Evolutionary conservation across 2,888 invertebrate species (phyloP).

Genomic region (Drosophila paracracens): DNA sequence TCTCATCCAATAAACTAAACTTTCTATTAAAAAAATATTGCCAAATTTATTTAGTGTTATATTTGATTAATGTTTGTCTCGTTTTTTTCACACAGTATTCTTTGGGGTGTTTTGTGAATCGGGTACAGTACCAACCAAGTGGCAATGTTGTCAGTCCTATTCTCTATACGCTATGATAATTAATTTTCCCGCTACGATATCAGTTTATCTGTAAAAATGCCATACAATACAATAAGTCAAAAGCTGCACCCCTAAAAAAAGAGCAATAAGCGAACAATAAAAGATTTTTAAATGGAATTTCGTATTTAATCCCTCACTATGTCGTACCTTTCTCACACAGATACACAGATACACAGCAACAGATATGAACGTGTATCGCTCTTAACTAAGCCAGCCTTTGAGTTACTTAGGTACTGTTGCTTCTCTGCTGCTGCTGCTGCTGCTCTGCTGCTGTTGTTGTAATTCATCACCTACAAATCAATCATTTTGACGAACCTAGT

Average conservation of each 20-base stretch:
- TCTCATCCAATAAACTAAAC: not conserved
- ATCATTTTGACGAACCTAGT: constrained; percentile 84
- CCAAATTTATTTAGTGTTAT: not conserved
- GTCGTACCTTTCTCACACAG: constrained; percentile 69
- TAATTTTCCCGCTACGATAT: constrained; percentile 74
- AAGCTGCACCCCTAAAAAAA: constrained; percentile 72
- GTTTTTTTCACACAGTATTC: constrained; percentile 29
- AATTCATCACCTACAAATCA: constrained; percentile 84
- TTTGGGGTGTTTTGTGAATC: constrained; percentile 20
- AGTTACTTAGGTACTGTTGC: constrained; percentile 17
- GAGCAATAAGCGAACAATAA: constrained; percentile 74
- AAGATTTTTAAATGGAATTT: constrained; percentile 79
- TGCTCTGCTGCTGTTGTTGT: constrained; percentile 72
- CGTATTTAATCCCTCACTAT: constrained; percentile 77
- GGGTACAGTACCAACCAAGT: constrained; percentile 37
- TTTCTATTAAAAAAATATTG: not conserved
- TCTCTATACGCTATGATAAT: constrained; percentile 60
- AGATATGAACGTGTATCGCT: constrained; percentile 51
- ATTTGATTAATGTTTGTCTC: not conserved
- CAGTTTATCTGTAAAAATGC: constrained; percentile 71
- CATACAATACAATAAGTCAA: constrained; percentile 43
- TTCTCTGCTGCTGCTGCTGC: constrained; percentile 19
- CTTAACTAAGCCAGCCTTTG: constrained; percentile 73
- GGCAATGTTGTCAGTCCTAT: constrained; percentile 22
- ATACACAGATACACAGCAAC: constrained; percentile 10